A percentile compares a stretch with the other conserved stretches of the same genome.
phyloP scores from a whole-genome alignment of 2,888 invertebrate species.

The Odontothrips loti region DNA sequence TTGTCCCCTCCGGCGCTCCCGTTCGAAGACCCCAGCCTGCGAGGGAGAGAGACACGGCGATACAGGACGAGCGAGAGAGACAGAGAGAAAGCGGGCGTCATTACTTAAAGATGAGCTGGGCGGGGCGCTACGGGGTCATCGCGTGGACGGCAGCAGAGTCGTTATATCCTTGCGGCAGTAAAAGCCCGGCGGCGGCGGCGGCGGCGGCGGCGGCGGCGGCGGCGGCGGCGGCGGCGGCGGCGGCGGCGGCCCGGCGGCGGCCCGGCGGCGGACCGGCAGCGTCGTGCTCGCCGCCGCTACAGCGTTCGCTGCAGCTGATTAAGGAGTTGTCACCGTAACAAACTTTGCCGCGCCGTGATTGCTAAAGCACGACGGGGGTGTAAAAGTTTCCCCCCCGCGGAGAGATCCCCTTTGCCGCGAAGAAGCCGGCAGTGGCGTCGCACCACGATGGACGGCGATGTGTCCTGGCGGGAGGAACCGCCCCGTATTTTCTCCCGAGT shows the following conservation, averaged over 20 bases:
- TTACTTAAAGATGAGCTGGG: not conserved
- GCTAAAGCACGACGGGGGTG: not conserved
- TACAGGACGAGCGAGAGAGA: not conserved
- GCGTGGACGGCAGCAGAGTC: too few relatives aligned
- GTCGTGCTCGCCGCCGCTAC: too few relatives aligned
- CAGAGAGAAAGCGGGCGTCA: not conserved
- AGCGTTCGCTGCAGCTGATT: not conserved
- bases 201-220: too few relatives aligned
- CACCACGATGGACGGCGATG: not conserved
- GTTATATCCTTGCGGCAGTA: too few relatives aligned
- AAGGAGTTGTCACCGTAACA: slow-evolving; percentile 3
- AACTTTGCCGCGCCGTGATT: not conserved
- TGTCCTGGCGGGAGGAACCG: not conserved
- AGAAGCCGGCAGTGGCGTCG: not conserved
- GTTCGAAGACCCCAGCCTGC: not conserved
- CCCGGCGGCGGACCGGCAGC: too few relatives aligned
- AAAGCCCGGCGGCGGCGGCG: not conserved
- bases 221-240: too few relatives aligned
- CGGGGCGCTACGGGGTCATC: too few relatives aligned
- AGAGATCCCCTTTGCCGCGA: too few relatives aligned
- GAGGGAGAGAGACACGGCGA: not conserved
- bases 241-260: too few relatives aligned
- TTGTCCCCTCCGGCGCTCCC: too few relatives aligned
- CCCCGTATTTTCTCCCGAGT: not conserved
- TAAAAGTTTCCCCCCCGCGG: not conserved